Evolutionary conservation across 2,888 invertebrate genomes (phyloP).

Genomic region (Salpingus planirostris): DNA sequence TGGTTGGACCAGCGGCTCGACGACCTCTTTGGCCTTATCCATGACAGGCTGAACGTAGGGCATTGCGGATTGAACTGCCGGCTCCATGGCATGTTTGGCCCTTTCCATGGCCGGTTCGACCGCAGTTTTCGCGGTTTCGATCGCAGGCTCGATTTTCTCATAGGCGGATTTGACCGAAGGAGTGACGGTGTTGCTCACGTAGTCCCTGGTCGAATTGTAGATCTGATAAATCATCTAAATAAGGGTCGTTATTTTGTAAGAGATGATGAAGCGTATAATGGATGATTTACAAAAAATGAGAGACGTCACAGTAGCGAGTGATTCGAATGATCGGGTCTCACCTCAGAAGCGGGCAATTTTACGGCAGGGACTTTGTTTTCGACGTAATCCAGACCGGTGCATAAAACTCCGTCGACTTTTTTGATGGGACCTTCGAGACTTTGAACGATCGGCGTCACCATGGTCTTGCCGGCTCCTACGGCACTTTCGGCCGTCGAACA

Average conservation of each 20-base stretch:
- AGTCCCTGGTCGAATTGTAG: constrained; percentile 38
- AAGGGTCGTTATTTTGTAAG: constrained; percentile 17
- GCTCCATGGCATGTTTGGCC: constrained; percentile 25
- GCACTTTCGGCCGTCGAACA: constrained; percentile 48
- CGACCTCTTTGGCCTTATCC: constrained; percentile 23
- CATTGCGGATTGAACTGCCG: constrained; percentile 8
- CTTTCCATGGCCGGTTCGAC: constrained; percentile 27
- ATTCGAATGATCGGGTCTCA: constrained; percentile 22
- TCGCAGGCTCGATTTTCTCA: constrained; percentile 25
- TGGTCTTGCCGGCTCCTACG: constrained; percentile 45
- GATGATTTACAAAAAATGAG: constrained; percentile 3
- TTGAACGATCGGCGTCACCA: constrained; percentile 44
- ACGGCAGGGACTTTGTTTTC: constrained; percentile 49
- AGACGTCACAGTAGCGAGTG: constrained; percentile 2
- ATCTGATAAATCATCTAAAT: constrained; percentile 38
- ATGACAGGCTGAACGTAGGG: constrained; percentile 22
- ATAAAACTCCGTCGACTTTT: constrained; percentile 47
- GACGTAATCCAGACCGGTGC: constrained; percentile 47
- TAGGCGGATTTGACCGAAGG: constrained; percentile 32
- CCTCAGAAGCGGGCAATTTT: constrained; percentile 48
- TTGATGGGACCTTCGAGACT: constrained; percentile 47
- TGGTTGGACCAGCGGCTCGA: constrained; percentile 20
- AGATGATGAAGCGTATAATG: constrained; percentile 11
- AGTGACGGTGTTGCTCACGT: constrained; percentile 32
- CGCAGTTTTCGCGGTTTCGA: constrained; percentile 22